Evolutionary conservation across 2,797 vertebrate genomes (phyloP), one percentile per base, ranked within the genome.

Genomic region (Echiichthys vipera): DNA sequence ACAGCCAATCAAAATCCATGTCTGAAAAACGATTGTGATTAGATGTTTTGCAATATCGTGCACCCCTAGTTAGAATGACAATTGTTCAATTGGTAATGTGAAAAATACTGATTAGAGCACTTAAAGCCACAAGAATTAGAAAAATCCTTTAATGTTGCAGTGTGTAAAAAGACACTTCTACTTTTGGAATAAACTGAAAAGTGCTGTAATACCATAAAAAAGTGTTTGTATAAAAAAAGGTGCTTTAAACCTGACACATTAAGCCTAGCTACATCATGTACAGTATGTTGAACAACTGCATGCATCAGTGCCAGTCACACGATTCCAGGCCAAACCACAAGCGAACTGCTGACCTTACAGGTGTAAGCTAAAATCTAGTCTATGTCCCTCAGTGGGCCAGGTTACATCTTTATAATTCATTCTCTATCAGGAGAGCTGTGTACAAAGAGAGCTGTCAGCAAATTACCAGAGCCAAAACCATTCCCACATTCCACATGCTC

Each of bases 401-500:
- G 59, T 84, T 57, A 71, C 78, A 83, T 85, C 79, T 80, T 73
- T 45, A 34, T 77, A 49, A 81, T 68, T 71, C 34, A 43, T 7
- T 29, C 56, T 80, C 53, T 30, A 58, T 72, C 68, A 43, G 71
- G 49, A 53, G 71, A 67, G 61, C 58, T 72, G 74, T 79, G 74
- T 42, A 75, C 80, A 68, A 22, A 58, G 24, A 65, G 69, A 43
- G 78, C 77, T 81, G 88, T 89, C 88, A 85, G 83, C 79, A 74
- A 71, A 84, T 84, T 53, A 81, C 59, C 69, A 1, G 69, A 82
- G 84, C 86, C 88, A 89, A 84, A 90, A 84, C 76, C 85, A 67
- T 83, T 46, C 84, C 85, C 74, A 83, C 90, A 93, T 93, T 93
- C 90, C 90, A 86, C 88, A 91, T 39, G 61, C 70, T 77, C 64